A percentile compares a stretch with the other conserved stretches of the same genome.
phyloP scores from a whole-genome alignment of 1,140 invertebrate species.

The Dreissena polymorpha region DNA sequence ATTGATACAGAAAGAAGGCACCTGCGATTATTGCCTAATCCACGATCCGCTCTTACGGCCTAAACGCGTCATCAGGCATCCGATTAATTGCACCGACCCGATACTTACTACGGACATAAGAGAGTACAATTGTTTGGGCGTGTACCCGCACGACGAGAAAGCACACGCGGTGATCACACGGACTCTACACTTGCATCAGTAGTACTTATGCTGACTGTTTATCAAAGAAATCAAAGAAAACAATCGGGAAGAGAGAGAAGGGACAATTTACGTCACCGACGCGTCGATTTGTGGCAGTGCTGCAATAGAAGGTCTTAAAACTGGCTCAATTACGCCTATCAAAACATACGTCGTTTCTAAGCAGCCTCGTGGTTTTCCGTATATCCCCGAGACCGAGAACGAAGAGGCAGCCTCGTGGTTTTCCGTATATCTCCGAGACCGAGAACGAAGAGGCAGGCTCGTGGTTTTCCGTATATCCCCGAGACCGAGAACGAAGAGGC shows the following conservation, averaged over 20 bases:
- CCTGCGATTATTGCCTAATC: slow-evolving; percentile 48
- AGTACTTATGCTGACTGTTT: slow-evolving; percentile 62
- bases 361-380: too few relatives aligned
- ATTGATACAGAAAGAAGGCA: slow-evolving; percentile 39
- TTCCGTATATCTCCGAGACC: too few relatives aligned
- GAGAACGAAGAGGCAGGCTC: too few relatives aligned
- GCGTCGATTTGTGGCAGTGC: slow-evolving; percentile 30
- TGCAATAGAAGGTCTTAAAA: slow-evolving; percentile 14
- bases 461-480: too few relatives aligned
- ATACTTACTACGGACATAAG: slow-evolving; percentile 27
- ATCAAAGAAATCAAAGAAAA: slow-evolving; percentile 40
- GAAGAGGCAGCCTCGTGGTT: too few relatives aligned
- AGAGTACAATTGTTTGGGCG: slow-evolving; percentile 60
- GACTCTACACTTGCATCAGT: slow-evolving; percentile 38
- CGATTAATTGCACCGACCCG: slow-evolving; percentile 46
- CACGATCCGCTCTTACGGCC: slow-evolving; percentile 13
- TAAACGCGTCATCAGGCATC: slow-evolving; percentile 8
- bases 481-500: too few relatives aligned
- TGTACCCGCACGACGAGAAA: slow-evolving; percentile 57
- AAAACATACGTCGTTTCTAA: slow-evolving; percentile 1
- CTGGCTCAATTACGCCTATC: background rate
- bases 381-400: too few relatives aligned
- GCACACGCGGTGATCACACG: slow-evolving; percentile 57
- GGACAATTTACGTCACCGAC: slow-evolving; percentile 36
- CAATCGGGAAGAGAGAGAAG: background rate